Evolutionary conservation across 2,888 invertebrate genomes (phyloP).

Genomic region (Calameuta idolon): DNA sequence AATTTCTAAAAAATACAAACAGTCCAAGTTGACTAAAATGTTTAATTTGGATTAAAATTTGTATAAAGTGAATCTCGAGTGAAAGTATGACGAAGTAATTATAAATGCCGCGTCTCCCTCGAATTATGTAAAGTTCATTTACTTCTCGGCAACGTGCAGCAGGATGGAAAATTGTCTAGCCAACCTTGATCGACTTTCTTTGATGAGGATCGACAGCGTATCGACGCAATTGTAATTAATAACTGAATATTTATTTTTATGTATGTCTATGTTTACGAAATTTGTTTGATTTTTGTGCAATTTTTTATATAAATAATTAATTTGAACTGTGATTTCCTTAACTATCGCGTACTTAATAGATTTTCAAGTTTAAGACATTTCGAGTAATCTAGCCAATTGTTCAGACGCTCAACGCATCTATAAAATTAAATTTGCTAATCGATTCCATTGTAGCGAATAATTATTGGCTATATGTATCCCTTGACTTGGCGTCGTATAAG

Average conservation of each 20-base stretch:
- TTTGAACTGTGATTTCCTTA: neutral
- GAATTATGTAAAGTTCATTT: neutral
- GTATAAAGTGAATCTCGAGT: neutral
- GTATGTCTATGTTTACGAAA: neutral
- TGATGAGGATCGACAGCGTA: neutral
- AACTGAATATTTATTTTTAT: no score
- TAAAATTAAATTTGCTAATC: neutral
- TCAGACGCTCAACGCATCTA: neutral
- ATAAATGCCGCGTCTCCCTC: neutral
- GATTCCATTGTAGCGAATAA: neutral
- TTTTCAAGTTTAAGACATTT: neutral
- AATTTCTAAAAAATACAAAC: neutral
- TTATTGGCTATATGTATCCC: neutral
- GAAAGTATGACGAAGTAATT: neutral
- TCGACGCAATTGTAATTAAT: neutral
- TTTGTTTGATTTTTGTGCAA: neutral
- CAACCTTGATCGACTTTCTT: conserved; percentile 7
- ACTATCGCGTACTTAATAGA: neutral
- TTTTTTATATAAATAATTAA: neutral
- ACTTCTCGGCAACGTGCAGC: neutral
- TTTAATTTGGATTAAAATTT: neutral
- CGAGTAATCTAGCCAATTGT: neutral
- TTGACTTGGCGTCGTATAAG: neutral
- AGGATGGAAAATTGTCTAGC: conserved; percentile 2
- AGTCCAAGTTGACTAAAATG: neutral